Base-by-base conservation (phyloP, 2,888 invertebrate species). In the Hetaerina titia region DNA sequence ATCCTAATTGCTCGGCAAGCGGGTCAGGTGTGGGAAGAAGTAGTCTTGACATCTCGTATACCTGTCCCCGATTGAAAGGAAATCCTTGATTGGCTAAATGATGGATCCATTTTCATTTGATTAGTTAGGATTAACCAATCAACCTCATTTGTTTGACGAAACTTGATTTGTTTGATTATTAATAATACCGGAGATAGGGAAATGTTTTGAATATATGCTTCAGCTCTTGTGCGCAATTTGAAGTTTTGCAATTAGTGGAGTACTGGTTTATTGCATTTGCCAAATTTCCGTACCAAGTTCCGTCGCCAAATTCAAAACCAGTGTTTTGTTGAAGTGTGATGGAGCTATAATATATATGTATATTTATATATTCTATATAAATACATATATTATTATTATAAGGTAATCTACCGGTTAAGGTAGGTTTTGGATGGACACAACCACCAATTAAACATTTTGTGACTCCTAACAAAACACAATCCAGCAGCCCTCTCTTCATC, bases 41-140 rank as follows among this genome's bases (percentile, higher is more conserved):
- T 17, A 22, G 88, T 15, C 11, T 69, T 15, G 88, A 45, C 64
- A 64, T 25, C 17, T 60, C 64, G 90, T 15, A 31, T 64, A 64
- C 56, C 92, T 92, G 92, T 13, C 22, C 31, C 92, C 57, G 17
- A 17, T 92, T 92, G 92, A 92, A 92, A 90, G 90, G 90, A 31
- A 63, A n/a, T 64, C 45, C 64, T 69, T 92, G 92, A 92, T 69
- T 69, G 92, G 92, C 92, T 74, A 69, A 69, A 92, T 92, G 92
- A 89, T 89, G 57, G 45, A 81, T 74, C 92, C 74, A 45, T 31
- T 92, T 69, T 69, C 92, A 69, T 56, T 92, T 69, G 64, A 92
- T 74, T 69, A 19, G 31, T 8, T 6, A 17, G 90, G 64, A 45
- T 90, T 64, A n/a, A 45, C 92, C 92, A 92, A 92, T 92, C 92